These are phyloP conservation scores for Scaptomyza tumidula DNA, from an alignment of 2,888 invertebrate species.

Conservation along the genomic window DNA sequence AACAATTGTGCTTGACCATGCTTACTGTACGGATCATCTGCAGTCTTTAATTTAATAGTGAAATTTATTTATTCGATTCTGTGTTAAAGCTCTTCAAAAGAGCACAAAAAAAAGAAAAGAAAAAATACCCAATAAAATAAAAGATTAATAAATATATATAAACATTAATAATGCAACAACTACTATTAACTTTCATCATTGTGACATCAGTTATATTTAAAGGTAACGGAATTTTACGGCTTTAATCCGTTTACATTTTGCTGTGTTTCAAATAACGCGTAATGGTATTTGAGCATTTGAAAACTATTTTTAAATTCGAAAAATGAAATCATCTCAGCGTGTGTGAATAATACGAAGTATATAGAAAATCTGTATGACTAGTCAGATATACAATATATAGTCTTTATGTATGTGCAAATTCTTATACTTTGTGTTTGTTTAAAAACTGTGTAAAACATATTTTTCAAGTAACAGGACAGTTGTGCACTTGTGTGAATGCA, in stretches of 20 bases:
- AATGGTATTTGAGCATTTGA: conserved; percentile 21
- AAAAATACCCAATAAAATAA: not conserved
- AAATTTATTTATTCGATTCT: conserved; percentile 42
- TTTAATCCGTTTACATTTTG: not conserved
- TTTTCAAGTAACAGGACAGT: not conserved
- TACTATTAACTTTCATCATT: conserved; percentile 43
- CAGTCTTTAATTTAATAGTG: conserved; percentile 35
- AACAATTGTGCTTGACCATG: conserved; percentile 65
- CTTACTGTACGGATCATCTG: conserved; percentile 44
- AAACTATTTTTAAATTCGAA: conserved; percentile 69
- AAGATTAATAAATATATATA: conserved; percentile 19
- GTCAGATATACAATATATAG: conserved; percentile 14
- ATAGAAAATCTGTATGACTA: conserved; percentile 14
- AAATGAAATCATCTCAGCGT: conserved; percentile 70
- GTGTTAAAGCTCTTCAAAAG: conserved; percentile 15
- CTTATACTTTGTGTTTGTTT: conserved; percentile 12
- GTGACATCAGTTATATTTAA: conserved; percentile 48
- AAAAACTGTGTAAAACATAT: not conserved
- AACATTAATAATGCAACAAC: conserved; percentile 50
- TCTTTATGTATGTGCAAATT: conserved; percentile 16
- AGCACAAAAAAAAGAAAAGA: conserved; percentile 11
- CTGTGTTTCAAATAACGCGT: not conserved
- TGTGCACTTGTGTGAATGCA: not conserved
- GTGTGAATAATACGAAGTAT: conserved; percentile 21
- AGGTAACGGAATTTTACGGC: conserved; percentile 15